These are phyloP conservation scores for Rotaria sp. DNA, from an alignment of 2,888 invertebrate species.

Conservation along the genomic window DNA sequence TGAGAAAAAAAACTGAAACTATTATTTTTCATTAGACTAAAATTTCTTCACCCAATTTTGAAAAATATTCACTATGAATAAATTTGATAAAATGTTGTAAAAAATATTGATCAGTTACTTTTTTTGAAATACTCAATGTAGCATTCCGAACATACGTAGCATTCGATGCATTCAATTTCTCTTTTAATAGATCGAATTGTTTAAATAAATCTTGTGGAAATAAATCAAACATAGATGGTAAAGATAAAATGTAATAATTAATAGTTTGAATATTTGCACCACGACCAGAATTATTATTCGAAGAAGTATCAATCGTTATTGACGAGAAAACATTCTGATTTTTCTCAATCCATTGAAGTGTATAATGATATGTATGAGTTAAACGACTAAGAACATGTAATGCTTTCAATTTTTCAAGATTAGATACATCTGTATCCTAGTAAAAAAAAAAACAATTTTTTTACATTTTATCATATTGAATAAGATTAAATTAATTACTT, in stretches of 20 bases:
- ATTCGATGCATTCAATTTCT: neutral
- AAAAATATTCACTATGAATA: neutral
- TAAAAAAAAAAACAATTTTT: too few species aligned
- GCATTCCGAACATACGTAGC: neutral
- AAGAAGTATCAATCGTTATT: too few species aligned
- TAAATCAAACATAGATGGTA: neutral
- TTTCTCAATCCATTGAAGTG: too few species aligned
- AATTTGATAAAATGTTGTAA: neutral
- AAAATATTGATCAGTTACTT: neutral
- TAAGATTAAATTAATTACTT: neutral
- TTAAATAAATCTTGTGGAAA: neutral
- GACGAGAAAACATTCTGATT: too few species aligned
- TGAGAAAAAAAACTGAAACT: too few species aligned
- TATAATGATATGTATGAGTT: too few species aligned
- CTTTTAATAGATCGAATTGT: neutral
- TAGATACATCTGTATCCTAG: neutral
- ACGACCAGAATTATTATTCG: too few species aligned
- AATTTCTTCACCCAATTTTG: neutral
- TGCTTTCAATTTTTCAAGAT: too few species aligned
- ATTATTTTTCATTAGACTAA: too few species aligned
- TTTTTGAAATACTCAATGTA: neutral
- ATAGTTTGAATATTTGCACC: neutral
- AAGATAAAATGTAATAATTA: neutral
- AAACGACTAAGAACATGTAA: too few species aligned
- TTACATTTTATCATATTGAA: too few species aligned